Base-by-base conservation (phyloP, 2,888 invertebrate species). In the Holacanthella duospinosa region DNA sequence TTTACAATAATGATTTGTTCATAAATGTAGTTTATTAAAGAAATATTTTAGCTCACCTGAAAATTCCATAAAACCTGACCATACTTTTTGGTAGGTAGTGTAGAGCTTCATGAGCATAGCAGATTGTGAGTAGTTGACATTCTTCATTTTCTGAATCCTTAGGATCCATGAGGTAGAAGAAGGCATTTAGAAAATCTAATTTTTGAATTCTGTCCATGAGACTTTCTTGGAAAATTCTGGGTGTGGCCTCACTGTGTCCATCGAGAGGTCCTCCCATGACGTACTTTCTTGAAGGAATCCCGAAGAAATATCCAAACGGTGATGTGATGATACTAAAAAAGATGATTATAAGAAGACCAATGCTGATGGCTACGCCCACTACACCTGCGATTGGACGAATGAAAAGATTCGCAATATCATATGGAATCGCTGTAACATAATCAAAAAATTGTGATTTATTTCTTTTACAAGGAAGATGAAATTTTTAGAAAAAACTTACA, bases 241-340 rank as follows among this genome's bases (percentile, higher is more conserved):
- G 27, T 21, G 2, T 59, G n/a, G 29, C 25, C 6, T 24, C 25
- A 9, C 28, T 29, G 58, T 4, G 28, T 29, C 29, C 16, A 2
- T 29, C 9, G 36, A 36, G 16, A 26, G 55, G 9, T 63, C 44
- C 63, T 9, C 73, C 73, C 25, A 73, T 28, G 1, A 72, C 71
- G 29, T 72, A 72, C 55, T 72, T 72, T 62, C 70, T 64, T n/a
- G 71, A 71, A 19, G 73, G 73, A 21, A 72, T 67, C 24, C 72
- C 72, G 59, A 72, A 71, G 65, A 72, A 67, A 65, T 72, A 72
- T 2, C 72, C 72, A 61, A 72, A 72, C 28, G 72, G 64, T 26
- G 66, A 62, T 9, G 71, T 71, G n/a, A 72, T 71, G 2, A 72
- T 69, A 1, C 72, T 70, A 53, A 71, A 71, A 26, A 72, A 69